A percentile compares a stretch with the other conserved stretches of the same genome.
Conservation (phyloP, 2,113 vertebrate genomes). For the Polyodon spathula region DNA sequence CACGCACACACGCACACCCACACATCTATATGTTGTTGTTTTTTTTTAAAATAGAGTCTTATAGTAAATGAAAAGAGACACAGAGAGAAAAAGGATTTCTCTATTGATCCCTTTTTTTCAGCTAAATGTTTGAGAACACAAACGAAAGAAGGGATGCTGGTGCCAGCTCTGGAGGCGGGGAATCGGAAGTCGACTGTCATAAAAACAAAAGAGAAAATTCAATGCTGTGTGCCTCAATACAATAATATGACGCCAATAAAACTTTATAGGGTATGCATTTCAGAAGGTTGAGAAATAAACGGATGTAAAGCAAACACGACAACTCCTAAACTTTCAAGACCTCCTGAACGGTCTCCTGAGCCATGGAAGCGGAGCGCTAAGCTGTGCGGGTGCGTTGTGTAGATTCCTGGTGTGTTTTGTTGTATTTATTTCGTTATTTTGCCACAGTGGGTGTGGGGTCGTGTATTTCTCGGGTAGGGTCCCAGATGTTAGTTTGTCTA, state of each 20-base stretch:
- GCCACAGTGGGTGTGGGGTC: conserved; percentile 20
- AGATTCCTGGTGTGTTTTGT: too few relatives aligned
- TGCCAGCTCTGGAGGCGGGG: conserved; percentile 35
- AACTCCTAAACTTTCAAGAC: conserved; percentile 62
- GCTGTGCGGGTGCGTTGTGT: conserved; percentile 10
- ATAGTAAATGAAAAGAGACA: too few relatives aligned
- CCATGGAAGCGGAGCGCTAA: conserved; percentile 14
- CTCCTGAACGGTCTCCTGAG: conserved; percentile 48
- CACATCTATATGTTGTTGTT: too few relatives aligned
- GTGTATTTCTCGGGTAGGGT: too few relatives aligned
- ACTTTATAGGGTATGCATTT: conserved; percentile 99
- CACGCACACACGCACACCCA: too few relatives aligned
- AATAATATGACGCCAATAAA: conserved; percentile 99
- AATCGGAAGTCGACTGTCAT: conserved; percentile 67
- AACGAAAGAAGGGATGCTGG: conserved; percentile 55
- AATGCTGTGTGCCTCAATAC: conserved; percentile 82
- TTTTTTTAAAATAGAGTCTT: too few relatives aligned
- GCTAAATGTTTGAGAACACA: conserved; percentile 50
- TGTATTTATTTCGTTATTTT: too few relatives aligned
- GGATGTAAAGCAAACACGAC: conserved; percentile 93
- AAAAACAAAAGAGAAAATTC: conserved; percentile 72
- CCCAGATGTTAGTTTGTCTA: conserved; percentile 42
- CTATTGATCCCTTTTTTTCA: too few relatives aligned
- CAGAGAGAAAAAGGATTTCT: too few relatives aligned
- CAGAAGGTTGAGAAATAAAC: conserved; percentile 97